These are phyloP conservation scores for Tapera naevia DNA, from an alignment of 2,797 vertebrate species.

Conservation along the genomic window DNA sequence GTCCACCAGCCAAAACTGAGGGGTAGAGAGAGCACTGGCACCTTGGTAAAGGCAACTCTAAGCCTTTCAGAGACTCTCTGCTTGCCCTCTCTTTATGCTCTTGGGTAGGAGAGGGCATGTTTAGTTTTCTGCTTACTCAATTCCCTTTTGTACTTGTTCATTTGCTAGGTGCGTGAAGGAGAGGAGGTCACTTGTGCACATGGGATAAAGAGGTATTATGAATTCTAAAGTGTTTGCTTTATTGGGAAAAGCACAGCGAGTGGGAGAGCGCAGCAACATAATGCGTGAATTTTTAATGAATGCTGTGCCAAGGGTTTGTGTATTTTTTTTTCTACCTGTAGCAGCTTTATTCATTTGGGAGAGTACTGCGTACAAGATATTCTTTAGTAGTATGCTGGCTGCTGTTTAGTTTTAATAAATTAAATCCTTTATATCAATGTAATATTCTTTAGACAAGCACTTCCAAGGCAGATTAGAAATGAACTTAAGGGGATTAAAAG, in stretches of 20 bases:
- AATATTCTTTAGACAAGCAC: slow-evolving; percentile 79
- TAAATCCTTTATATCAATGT: slow-evolving; percentile 80
- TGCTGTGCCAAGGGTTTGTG: slow-evolving; percentile 39
- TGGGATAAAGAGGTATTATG: slow-evolving; percentile 70
- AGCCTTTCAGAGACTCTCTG: slow-evolving; percentile 35
- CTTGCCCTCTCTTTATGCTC: slow-evolving; percentile 30
- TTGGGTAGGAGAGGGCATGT: slow-evolving; percentile 59
- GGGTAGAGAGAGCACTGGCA: background rate
- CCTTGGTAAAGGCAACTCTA: background rate
- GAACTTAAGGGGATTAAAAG: slow-evolving; percentile 84
- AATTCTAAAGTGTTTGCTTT: slow-evolving; percentile 74
- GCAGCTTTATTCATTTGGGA: slow-evolving; percentile 71
- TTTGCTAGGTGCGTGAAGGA: slow-evolving; percentile 68
- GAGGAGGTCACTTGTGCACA: slow-evolving; percentile 64
- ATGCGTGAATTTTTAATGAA: slow-evolving; percentile 73
- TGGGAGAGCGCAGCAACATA: slow-evolving; percentile 40
- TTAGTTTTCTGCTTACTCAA: slow-evolving; percentile 69
- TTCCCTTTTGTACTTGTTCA: slow-evolving; percentile 64
- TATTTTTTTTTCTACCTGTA: slow-evolving; percentile 52
- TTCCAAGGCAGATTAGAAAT: slow-evolving; percentile 81
- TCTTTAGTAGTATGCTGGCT: slow-evolving; percentile 60
- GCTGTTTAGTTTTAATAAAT: slow-evolving; percentile 79
- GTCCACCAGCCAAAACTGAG: background rate
- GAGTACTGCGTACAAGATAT: slow-evolving; percentile 55
- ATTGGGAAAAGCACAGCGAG: slow-evolving; percentile 53